phyloP scores from a whole-genome alignment of 2,888 invertebrate genomes.

The Eledona agricola region DNA sequence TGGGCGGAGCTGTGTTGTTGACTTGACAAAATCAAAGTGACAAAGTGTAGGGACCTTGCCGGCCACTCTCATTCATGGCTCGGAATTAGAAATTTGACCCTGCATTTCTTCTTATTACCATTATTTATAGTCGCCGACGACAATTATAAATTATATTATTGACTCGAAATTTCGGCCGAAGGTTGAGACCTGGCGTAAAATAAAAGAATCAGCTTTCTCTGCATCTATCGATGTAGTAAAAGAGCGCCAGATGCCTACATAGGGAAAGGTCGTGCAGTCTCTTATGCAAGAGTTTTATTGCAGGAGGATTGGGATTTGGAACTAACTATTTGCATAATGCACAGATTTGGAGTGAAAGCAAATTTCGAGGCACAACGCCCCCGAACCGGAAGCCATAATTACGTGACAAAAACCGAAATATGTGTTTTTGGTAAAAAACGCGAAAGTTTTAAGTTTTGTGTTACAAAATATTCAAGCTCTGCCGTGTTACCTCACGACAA shows the following conservation, averaged over 20 bases:
- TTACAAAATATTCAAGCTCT: conserved; percentile 16
- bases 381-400: conserved; percentile 13
- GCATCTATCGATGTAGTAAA: no score
- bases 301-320: conserved; percentile 18
- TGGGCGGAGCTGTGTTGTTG: conserved; percentile 18
- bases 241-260: no score
- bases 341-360: conserved; percentile 19
- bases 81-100: no score
- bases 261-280: conserved; percentile 18
- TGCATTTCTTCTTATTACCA: conserved; percentile 5
- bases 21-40: conserved; percentile 11
- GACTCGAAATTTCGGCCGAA: no score
- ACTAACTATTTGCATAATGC: conserved; percentile 21
- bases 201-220: no score
- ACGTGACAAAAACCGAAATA: no score
- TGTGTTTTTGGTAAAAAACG: conserved; percentile 8
- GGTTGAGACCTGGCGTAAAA: no score
- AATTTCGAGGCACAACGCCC: conserved; percentile 15
- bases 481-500: conserved; percentile 29
- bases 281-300: conserved; percentile 20
- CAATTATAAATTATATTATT: no score
- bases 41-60: conserved; percentile 19
- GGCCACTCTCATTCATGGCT: conserved; percentile 12
- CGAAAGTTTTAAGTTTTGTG: conserved; percentile 23
- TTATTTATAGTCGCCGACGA: no score